Evolutionary conservation across 64 coral and sea anemone species (phyloP).

Genomic region (Exaiptasia diaphana): DNA sequence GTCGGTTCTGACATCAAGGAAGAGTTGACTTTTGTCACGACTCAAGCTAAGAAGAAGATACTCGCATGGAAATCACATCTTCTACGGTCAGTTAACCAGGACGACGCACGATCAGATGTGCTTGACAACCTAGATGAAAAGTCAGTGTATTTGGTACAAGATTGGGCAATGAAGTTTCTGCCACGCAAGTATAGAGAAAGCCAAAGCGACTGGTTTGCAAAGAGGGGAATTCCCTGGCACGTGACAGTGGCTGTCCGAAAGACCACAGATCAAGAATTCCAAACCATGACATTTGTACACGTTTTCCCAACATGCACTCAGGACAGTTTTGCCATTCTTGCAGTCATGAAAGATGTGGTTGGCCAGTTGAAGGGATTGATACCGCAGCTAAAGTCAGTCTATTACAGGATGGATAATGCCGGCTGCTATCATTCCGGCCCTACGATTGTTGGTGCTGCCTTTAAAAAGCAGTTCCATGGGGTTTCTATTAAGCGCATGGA

Average conservation of each 20-base stretch:
- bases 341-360: neutral
- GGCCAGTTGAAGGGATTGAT: neutral
- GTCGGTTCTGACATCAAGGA: neutral
- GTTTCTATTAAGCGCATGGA: neutral
- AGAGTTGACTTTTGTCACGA: neutral
- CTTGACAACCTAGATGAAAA: neutral
- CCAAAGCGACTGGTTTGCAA: slow-evolving; percentile 2
- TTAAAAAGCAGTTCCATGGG: neutral
- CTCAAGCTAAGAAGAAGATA: neutral
- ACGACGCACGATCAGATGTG: neutral
- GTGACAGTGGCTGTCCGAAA: neutral
- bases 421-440: neutral
- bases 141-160: neutral
- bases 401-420: neutral
- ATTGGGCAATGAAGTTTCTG: slow-evolving; percentile 9
- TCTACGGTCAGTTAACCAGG: neutral
- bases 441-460: neutral
- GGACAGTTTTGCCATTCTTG: slow-evolving; percentile 19
- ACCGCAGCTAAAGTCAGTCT: neutral
- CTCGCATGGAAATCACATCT: slow-evolving; percentile 1
- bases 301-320: slow-evolving; percentile 1
- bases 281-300: slow-evolving; percentile 28
- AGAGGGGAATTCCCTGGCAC: slow-evolving; percentile 9
- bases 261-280: neutral
- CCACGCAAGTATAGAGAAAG: neutral